These are phyloP conservation scores for Melanerpes formicivorus DNA, from an alignment of 2,113 vertebrate species.

Conservation along the genomic window DNA sequence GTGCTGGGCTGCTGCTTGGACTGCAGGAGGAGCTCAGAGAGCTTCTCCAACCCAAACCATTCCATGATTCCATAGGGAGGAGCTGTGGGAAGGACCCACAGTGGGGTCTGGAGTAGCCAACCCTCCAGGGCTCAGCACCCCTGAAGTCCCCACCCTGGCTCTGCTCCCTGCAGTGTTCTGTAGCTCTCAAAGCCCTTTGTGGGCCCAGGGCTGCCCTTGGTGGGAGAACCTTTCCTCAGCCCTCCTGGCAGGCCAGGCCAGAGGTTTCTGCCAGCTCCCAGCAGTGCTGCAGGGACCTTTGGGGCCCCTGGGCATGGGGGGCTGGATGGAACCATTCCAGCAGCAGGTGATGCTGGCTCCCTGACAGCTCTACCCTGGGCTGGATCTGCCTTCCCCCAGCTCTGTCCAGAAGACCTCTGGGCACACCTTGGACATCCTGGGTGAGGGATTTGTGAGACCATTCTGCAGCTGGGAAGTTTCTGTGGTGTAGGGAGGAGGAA, in stretches of 20 bases:
- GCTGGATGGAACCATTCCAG: not conserved
- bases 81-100: not conserved
- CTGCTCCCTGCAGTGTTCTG: not conserved
- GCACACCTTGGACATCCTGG: accelerated
- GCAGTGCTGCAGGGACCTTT: too few species aligned
- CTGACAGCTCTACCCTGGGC: accelerated
- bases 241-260: too few species aligned
- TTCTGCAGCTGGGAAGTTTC: accelerated
- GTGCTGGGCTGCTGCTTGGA: too few species aligned
- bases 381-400: not conserved
- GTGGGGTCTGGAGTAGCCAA: not conserved
- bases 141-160: not conserved
- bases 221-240: too few species aligned
- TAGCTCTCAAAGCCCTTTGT: not conserved
- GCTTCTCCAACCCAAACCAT: too few species aligned
- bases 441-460: accelerated
- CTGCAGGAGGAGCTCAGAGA: too few species aligned
- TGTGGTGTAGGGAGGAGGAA: not conserved
- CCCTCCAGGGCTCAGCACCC: not conserved
- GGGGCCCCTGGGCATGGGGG: not conserved
- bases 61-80: not conserved
- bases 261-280: too few species aligned
- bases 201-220: too few species aligned
- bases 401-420: not conserved
- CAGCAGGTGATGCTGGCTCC: accelerated